Evolutionary conservation across 2,797 vertebrate genomes (phyloP).

Genomic region (Clamator glandarius): DNA sequence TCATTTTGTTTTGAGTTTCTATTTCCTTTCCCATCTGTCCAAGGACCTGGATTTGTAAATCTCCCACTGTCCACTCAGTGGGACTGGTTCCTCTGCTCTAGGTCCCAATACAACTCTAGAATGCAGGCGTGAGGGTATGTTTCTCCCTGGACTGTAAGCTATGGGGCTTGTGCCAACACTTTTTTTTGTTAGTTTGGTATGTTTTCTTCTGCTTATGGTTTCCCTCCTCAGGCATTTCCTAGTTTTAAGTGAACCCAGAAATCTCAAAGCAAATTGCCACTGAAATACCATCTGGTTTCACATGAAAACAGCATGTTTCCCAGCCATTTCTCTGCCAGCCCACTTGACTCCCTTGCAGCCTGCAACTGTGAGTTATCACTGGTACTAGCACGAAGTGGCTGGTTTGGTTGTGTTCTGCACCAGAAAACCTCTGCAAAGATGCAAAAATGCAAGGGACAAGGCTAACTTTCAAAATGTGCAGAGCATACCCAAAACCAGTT

Average conservation of each 20-base stretch:
- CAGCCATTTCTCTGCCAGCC: background rate
- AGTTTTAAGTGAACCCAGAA: background rate
- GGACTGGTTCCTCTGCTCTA: background rate
- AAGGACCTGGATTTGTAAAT: slow-evolving; percentile 39
- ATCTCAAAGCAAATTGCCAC: slow-evolving; percentile 8
- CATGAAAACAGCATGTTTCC: background rate
- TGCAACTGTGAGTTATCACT: background rate
- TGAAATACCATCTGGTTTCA: slow-evolving; percentile 42
- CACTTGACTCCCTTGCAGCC: background rate
- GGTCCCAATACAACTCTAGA: fast-evolving
- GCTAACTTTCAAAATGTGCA: background rate
- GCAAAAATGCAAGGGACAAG: background rate
- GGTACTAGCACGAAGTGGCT: background rate
- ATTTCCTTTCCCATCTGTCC: slow-evolving; percentile 62
- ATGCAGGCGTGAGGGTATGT: fast-evolving
- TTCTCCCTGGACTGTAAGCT: fast-evolving
- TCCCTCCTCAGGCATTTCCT: background rate
- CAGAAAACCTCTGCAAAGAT: background rate
- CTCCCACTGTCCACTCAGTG: background rate
- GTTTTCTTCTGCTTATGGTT: slow-evolving; percentile 31
- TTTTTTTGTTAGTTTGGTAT: background rate
- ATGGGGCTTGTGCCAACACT: background rate
- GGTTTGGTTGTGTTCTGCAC: background rate
- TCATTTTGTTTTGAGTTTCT: slow-evolving; percentile 67
- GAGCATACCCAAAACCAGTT: background rate